Evolutionary conservation across 2,888 invertebrate species (phyloP).

Genomic region (Diarsia rubi): DNA sequence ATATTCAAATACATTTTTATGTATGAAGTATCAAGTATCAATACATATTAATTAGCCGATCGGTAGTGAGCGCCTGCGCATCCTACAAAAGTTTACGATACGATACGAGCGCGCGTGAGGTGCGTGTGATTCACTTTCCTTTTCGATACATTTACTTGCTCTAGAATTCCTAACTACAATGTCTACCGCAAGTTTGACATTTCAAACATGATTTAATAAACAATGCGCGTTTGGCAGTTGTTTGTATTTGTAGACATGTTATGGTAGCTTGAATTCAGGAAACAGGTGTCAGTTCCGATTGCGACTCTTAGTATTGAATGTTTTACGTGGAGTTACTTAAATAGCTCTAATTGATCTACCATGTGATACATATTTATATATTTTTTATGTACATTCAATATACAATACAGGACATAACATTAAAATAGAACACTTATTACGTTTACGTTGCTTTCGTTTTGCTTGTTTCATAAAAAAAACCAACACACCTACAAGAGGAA

Average conservation of each 20-base stretch:
- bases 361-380: not conserved
- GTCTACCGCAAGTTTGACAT: slow-evolving; percentile 61
- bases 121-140: slow-evolving; percentile 78
- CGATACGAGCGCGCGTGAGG: slow-evolving; percentile 39
- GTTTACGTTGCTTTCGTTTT: no score
- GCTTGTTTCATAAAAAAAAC: no score
- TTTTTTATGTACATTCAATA: no score
- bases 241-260: slow-evolving; percentile 18
- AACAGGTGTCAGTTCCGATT: slow-evolving; percentile 22
- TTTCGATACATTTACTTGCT: slow-evolving; percentile 73
- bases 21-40: slow-evolving; percentile 5
- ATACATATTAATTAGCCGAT: slow-evolving; percentile 50
- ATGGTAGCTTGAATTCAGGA: slow-evolving; percentile 13
- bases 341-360: not conserved
- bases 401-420: no score
- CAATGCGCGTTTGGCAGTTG: slow-evolving; percentile 12
- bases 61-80: slow-evolving; percentile 47
- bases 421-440: no score
- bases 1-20: slow-evolving; percentile 10
- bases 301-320: not conserved
- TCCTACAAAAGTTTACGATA: slow-evolving; percentile 42
- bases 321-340: not conserved
- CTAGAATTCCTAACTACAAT: slow-evolving; percentile 60
- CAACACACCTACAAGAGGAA: no score
- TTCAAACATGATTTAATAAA: slow-evolving; percentile 50